phyloP scores from a whole-genome alignment of 92 coral and sea anemone genomes.

The Umimayanthus kanabou region DNA sequence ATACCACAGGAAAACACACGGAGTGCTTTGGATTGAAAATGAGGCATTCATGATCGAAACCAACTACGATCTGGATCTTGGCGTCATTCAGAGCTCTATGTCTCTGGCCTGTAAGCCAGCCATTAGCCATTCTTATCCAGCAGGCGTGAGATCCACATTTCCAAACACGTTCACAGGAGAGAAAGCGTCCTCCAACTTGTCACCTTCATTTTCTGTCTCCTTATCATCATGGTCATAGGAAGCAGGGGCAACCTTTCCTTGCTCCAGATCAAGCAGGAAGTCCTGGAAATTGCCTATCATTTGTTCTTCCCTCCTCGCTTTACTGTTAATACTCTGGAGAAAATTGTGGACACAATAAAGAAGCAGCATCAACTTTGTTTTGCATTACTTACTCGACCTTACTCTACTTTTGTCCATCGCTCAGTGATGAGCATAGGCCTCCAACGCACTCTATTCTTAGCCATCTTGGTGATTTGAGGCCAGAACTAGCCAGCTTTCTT shows the following conservation, averaged over 20 bases:
- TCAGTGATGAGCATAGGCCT: no score
- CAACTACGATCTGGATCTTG: neutral
- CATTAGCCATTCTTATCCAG: constrained; percentile 54
- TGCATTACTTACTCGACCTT: no score
- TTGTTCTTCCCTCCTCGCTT: constrained; percentile 26
- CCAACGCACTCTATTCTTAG: no score
- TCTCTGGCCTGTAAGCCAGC: constrained; percentile 53
- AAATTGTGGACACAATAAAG: constrained; percentile 30
- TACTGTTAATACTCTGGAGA: constrained; percentile 24
- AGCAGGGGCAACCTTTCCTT: constrained; percentile 21
- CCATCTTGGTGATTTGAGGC: no score
- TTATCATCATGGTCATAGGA: constrained; percentile 10
- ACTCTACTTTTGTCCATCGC: no score
- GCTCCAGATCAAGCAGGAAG: constrained; percentile 35
- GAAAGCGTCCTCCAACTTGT: constrained; percentile 4
- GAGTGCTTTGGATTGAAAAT: neutral
- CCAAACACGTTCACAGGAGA: constrained; percentile 35
- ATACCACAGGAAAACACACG: constrained; percentile 1
- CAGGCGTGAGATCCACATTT: constrained; percentile 42
- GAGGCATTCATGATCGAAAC: neutral
- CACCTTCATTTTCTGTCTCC: constrained; percentile 22
- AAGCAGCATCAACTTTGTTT: constrained; percentile 35
- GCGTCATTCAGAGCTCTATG: constrained; percentile 20
- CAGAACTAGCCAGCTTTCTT: no score
- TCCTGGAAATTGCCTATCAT: constrained; percentile 41